Base-by-base conservation (phyloP, 2,113 vertebrate species). In the Eulemur macaco region DNA sequence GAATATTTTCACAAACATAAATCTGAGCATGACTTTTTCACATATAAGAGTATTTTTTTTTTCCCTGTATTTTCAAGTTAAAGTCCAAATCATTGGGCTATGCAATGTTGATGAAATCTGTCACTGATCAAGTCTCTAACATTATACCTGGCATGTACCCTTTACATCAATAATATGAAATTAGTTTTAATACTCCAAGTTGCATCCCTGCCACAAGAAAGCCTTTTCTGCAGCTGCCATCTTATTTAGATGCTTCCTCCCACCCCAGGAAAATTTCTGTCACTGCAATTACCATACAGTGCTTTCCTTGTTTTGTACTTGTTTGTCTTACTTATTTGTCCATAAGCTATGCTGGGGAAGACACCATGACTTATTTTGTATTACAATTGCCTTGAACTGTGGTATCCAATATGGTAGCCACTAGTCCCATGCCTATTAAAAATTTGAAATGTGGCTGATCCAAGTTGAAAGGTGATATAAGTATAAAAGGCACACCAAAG, bases 31-130 rank as follows among this genome's bases (percentile, higher is more conserved):
- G 76, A 23, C 11, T 17, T 91, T 81, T 47, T 25, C 47, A 76
- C 10, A 25, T 56, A 71, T 94, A 54, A 54, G 91, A 86, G n/a
- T 60, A 82, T 52, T 85, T 89, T 23, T 58, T 91, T 91, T 1
- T 50, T 56, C 11, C 27, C 0, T 42, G 20, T 34, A 7, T 13
- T 71, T 95, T 81, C 25, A 74, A 80, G n/a, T 60, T 86, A 60
- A 66, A 89, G 78, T 96, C 92, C 14, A 80, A 21, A 74, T 18
- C 39, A 8, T 54, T 92, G 42, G 10, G 14, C 15, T 64, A 50
- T 15, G 13, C 42, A 66, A 68, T 34, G 39, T 0, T 69, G 14
- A 37, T 78, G 47, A 66, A 92, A 86, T 60, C 18, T 45, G 14
- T 73, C 69, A 50, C 27, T 76, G 42, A 37, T 68, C 23, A 29